Evolutionary conservation across 2,113 vertebrate species (phyloP).

Genomic region (Lasiurus cinereus): DNA sequence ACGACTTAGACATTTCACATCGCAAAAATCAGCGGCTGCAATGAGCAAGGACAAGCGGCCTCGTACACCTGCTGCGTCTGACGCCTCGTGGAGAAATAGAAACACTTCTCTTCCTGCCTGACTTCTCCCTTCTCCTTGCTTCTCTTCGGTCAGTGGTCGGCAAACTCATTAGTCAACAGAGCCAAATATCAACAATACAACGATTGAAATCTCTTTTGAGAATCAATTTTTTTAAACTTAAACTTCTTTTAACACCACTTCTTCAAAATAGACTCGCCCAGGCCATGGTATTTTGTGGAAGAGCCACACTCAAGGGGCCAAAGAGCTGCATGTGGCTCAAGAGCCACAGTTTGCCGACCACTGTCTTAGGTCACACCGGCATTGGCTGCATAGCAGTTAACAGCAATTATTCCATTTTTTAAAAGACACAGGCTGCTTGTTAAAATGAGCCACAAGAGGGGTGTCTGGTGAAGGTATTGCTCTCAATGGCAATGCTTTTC

Average conservation of each 20-base stretch:
- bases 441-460: constrained; percentile 44
- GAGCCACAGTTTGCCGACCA: too few relatives aligned
- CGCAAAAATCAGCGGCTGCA: background rate
- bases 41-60: background rate
- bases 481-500: constrained; percentile 52
- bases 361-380: background rate
- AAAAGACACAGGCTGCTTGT: constrained; percentile 13
- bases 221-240: too few relatives aligned
- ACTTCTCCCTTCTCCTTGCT: background rate
- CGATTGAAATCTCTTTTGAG: too few relatives aligned
- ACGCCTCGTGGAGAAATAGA: background rate
- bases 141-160: background rate
- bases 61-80: background rate
- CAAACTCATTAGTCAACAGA: too few relatives aligned
- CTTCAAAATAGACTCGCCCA: too few relatives aligned
- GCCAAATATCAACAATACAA: too few relatives aligned
- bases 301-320: too few relatives aligned
- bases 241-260: too few relatives aligned
- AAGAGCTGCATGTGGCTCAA: too few relatives aligned
- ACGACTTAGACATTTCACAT: background rate
- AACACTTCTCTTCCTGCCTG: background rate
- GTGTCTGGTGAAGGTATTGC: background rate
- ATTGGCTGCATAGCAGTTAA: background rate
- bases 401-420: background rate
- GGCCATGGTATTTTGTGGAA: too few relatives aligned